A percentile compares a stretch with the other conserved stretches of the same genome.
Conservation (phyloP, 1,140 invertebrate species). For the Rhizoglyphus robini region DNA sequence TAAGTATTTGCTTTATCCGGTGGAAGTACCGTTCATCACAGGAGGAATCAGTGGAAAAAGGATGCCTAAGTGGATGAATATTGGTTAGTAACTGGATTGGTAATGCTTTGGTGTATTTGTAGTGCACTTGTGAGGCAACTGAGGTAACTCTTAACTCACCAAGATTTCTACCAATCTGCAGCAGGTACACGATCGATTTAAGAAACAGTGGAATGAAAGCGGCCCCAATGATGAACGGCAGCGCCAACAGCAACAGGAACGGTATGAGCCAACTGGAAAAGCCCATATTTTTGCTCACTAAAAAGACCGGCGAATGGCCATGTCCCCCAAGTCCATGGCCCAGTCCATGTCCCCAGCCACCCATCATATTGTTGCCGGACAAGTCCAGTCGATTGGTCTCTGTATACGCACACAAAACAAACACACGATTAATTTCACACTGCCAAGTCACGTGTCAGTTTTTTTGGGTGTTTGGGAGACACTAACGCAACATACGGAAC, state of each 20-base stretch:
- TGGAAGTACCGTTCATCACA: neutral
- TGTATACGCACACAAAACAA: neutral
- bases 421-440: no score
- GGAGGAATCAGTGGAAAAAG: constrained; percentile 12
- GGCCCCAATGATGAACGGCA: constrained; percentile 13
- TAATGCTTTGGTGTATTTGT: no score
- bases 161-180: constrained; percentile 18
- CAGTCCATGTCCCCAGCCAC: no score
- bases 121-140: no score
- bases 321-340: neutral
- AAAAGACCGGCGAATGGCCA: neutral
- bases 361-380: neutral
- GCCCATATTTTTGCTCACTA: constrained; percentile 5
- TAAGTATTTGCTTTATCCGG: neutral
- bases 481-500: constrained; percentile 6
- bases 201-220: constrained; percentile 16
- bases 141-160: no score
- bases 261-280: constrained; percentile 11
- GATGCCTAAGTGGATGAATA: neutral
- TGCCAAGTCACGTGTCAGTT: no score
- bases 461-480: no score
- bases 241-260: neutral
- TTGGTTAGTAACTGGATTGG: no score
- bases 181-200: constrained; percentile 8
- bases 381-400: constrained; percentile 10